Evolutionary conservation across 2,888 invertebrate genomes (phyloP), one percentile per base, ranked within the genome.

Genomic region (Erannis defoliaria): DNA sequence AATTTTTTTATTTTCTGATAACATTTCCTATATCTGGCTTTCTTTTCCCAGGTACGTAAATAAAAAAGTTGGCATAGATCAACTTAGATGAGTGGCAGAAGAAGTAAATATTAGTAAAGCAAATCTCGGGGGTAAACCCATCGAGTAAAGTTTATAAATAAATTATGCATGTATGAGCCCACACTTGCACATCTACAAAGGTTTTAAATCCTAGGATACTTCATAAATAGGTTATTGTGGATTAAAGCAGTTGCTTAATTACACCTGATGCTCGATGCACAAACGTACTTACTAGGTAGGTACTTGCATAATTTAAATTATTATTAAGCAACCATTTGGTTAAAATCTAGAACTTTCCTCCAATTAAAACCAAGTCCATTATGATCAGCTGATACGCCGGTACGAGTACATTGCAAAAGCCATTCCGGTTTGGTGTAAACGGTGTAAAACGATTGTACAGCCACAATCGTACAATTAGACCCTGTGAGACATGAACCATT

Each of bases 371-470:
- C 29, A 49, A 43, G 38, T 23, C 53, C 49, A 54, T 45, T 54
- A 26, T 21, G 35, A 55, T 63, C 37, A 31, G 33, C 31, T 19
- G 51, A 45, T 60, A 51, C 12, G 19, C 50, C 12, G 9, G 42
- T n/a, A 37, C 10, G 18, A 12, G 31, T 31, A 42, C 53, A 16
- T 70, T 67, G 61, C 68, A 62, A 62, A 60, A 70, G 55, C 33
- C 48, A 61, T 54, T 54, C 56, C 64, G 62, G 53, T 62, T 57
- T 37, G 53, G 10, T 55, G 54, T 80, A 82, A 85, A 82, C 77
- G 78, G 78, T 79, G 80, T 80, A 84, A 84, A 84, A 76, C 84
- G 78, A 70, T 75, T 72, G 77, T 72, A 70, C 76, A 81, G 12
- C 26, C 33, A 62, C 62, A 56, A 56, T 62, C 42, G 62, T 72